Percentiles rank a stretch among this genome's conserved stretches.
Evolutionary conservation across 2,113 vertebrate genomes (phyloP).

Genomic region (Donacobius atricapilla): DNA sequence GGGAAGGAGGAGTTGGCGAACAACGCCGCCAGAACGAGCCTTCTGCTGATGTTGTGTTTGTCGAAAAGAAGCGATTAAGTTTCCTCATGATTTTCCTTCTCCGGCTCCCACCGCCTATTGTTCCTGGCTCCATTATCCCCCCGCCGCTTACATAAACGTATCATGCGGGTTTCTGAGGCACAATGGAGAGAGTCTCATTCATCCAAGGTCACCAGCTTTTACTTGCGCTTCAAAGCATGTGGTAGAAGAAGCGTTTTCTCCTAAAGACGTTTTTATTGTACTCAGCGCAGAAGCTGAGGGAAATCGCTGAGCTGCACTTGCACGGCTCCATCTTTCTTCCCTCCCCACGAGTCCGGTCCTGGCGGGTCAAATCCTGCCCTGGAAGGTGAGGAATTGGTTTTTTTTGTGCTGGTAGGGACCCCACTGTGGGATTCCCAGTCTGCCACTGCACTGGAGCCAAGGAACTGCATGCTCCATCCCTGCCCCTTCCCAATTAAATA

Average conservation of each 20-base stretch:
- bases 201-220: conserved; percentile 65
- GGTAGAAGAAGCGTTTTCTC: background rate
- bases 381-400: background rate
- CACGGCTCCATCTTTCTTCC: conserved; percentile 29
- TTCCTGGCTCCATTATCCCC: conserved; percentile 31
- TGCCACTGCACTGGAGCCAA: background rate
- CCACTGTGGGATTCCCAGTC: background rate
- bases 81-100: background rate
- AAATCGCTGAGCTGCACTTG: background rate
- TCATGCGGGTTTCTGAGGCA: background rate
- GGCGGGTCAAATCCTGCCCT: background rate
- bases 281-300: background rate
- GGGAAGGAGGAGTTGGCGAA: background rate
- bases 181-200: conserved; percentile 19
- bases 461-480: rapidly evolving
- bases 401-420: background rate
- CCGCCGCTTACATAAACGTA: conserved; percentile 17
- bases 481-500: background rate
- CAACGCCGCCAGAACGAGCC: background rate
- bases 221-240: conserved; percentile 54
- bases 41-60: background rate
- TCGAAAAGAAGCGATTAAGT: background rate
- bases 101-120: background rate
- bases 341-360: background rate
- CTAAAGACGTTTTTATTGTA: conserved; percentile 6